Conservation (phyloP, 2,113 vertebrate species). For the Baryphthengus martii region DNA sequence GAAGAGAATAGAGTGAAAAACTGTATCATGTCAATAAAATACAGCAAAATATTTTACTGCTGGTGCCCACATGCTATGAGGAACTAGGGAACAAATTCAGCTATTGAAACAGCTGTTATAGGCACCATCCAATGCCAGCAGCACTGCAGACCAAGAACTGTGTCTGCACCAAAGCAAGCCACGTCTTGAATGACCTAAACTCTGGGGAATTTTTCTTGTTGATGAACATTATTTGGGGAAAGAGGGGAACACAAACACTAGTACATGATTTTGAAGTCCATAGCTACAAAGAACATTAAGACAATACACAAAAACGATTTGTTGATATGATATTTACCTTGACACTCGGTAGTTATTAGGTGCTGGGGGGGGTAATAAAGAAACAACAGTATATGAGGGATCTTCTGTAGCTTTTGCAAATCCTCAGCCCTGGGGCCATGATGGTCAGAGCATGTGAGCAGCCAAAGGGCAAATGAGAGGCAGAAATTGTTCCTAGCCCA, state of each 20-base stretch:
- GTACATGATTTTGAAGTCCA: background rate
- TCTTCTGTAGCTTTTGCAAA: background rate
- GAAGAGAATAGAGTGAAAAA: background rate
- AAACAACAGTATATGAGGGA: background rate
- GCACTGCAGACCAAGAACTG: background rate
- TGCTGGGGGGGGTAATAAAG: background rate
- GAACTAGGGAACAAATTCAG: background rate
- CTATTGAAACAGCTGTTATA: background rate
- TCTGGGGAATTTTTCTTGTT: background rate
- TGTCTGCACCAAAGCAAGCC: background rate
- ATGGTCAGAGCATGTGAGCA: background rate
- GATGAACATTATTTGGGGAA: background rate
- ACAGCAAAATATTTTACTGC: background rate
- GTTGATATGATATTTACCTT: background rate
- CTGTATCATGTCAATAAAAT: background rate
- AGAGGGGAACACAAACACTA: background rate
- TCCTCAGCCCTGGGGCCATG: accelerated
- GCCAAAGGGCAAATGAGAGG: background rate
- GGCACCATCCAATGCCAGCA: background rate
- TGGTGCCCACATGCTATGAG: background rate
- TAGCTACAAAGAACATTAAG: background rate
- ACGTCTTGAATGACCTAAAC: background rate
- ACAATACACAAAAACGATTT: background rate
- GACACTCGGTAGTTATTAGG: background rate
- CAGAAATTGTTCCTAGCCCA: background rate